phyloP scores from a whole-genome alignment of 2,113 vertebrate species.

The Xyrauchen texanus region DNA sequence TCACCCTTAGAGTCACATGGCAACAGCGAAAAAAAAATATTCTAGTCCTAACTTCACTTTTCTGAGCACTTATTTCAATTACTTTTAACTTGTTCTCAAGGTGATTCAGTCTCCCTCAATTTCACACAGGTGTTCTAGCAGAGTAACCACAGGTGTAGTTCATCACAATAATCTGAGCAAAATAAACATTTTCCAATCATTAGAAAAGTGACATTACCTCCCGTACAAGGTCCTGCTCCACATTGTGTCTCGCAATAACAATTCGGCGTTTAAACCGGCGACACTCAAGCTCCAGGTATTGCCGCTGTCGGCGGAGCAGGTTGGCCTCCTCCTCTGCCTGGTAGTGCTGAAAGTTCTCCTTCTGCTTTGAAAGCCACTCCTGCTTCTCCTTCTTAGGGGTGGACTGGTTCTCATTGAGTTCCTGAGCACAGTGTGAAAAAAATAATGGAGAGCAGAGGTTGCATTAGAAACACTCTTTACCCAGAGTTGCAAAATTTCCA shows the following conservation, averaged over 20 bases:
- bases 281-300: conserved; percentile 95
- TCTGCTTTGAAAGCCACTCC: conserved; percentile 97
- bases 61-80: too few relatives aligned
- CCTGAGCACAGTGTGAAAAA: conserved; percentile 68
- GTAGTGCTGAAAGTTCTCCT: conserved; percentile 98
- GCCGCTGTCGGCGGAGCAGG: conserved; percentile 89
- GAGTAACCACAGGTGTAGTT: too few relatives aligned
- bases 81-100: too few relatives aligned
- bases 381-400: conserved; percentile 99
- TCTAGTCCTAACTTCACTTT: too few relatives aligned
- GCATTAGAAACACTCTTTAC: too few relatives aligned
- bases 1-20: too few relatives aligned
- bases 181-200: too few relatives aligned
- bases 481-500: too few relatives aligned
- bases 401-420: conserved; percentile 97
- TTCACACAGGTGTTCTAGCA: too few relatives aligned
- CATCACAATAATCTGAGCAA: too few relatives aligned
- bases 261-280: conserved; percentile 95
- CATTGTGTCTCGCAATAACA: conserved; percentile 92
- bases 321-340: conserved; percentile 98
- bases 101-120: too few relatives aligned
- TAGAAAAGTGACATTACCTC: conserved; percentile 76
- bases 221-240: conserved; percentile 92
- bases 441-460: not conserved
- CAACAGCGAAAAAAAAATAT: too few relatives aligned